Evolutionary conservation across 2,113 vertebrate species (phyloP).

Genomic region (Chlamydotis undulata): DNA sequence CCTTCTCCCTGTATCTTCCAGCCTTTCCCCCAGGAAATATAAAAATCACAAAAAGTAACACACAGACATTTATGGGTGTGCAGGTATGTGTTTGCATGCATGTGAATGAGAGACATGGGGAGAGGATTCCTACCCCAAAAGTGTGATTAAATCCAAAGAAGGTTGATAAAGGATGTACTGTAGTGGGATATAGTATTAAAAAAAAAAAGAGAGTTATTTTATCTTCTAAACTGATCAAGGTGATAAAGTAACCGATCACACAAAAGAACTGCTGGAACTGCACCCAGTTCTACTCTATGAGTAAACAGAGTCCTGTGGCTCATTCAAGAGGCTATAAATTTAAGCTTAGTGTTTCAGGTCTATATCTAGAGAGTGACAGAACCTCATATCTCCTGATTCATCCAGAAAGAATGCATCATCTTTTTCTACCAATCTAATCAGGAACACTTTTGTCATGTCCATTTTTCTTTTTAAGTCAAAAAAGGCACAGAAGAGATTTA

Average conservation of each 20-base stretch:
- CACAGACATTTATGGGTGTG: background rate
- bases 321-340: constrained; percentile 71
- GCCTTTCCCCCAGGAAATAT: background rate
- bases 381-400: constrained; percentile 74
- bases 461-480: constrained; percentile 79
- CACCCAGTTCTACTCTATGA: constrained; percentile 63
- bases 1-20: background rate
- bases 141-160: constrained; percentile 64
- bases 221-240: constrained; percentile 70
- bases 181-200: constrained; percentile 41
- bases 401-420: constrained; percentile 74
- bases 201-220: constrained; percentile 71
- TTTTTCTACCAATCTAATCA: constrained; percentile 78
- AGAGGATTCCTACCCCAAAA: constrained; percentile 27
- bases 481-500: constrained; percentile 66
- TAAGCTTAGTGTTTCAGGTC: constrained; percentile 74
- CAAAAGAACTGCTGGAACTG: constrained; percentile 57
- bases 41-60: background rate
- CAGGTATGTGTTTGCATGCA: background rate
- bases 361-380: constrained; percentile 78
- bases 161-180: constrained; percentile 72
- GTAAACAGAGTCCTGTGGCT: constrained; percentile 71
- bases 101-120: constrained; percentile 24
- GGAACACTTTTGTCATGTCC: constrained; percentile 72
- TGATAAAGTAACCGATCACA: constrained; percentile 74